These are phyloP conservation scores for Achatina immaculata DNA, from an alignment of 1,140 invertebrate species.

Conservation along the genomic window DNA sequence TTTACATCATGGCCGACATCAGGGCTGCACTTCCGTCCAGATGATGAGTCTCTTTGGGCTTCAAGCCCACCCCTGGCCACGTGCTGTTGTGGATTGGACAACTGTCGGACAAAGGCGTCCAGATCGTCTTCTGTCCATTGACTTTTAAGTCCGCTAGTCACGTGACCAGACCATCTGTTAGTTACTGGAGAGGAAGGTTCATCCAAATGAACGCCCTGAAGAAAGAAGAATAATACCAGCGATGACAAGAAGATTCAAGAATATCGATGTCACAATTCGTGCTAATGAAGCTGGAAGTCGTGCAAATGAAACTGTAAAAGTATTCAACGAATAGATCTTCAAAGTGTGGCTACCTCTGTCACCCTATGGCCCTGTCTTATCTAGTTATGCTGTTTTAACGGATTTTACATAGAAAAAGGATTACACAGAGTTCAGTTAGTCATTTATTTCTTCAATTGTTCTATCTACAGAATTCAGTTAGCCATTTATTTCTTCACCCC, in stretches of 20 bases:
- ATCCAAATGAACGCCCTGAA: conserved; percentile 43
- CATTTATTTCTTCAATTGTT: too few relatives aligned
- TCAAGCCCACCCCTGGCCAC: conserved; percentile 2
- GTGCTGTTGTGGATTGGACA: conserved; percentile 44
- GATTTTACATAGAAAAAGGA: too few relatives aligned
- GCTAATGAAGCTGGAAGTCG: too few relatives aligned
- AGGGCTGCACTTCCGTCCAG: not conserved
- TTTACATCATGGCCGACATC: not conserved
- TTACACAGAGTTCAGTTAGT: too few relatives aligned
- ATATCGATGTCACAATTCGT: not conserved
- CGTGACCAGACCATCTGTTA: conserved; percentile 24
- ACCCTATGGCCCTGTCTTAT: too few relatives aligned
- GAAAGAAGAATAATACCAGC: not conserved
- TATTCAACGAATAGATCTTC: not conserved
- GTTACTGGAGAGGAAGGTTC: conserved; percentile 39
- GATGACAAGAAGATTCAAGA: not conserved
- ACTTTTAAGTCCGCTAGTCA: not conserved
- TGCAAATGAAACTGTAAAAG: too few relatives aligned
- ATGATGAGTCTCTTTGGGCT: not conserved
- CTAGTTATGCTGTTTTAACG: too few relatives aligned
- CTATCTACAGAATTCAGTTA: too few relatives aligned
- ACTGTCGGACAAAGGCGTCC: conserved; percentile 39
- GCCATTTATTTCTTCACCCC: too few relatives aligned
- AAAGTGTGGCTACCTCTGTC: too few relatives aligned
- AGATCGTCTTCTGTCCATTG: conserved; percentile 40